These are phyloP conservation scores for Pyrgilauda ruficollis DNA, from an alignment of 2,113 vertebrate species.

Conservation along the genomic window DNA sequence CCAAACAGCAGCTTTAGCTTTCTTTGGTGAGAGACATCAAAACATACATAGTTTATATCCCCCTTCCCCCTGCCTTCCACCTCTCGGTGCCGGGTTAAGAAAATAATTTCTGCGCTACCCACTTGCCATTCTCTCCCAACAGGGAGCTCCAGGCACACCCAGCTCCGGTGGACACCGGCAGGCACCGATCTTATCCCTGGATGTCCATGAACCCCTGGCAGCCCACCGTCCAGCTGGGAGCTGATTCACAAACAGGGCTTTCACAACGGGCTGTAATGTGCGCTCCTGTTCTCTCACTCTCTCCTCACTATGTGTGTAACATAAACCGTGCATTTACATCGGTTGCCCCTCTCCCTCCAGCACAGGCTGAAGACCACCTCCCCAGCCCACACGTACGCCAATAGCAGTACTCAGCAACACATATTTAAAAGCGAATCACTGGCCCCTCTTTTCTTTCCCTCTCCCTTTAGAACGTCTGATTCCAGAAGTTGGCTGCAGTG, in stretches of 20 bases:
- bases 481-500: conserved; percentile 63
- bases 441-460: neutral
- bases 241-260: conserved; percentile 20
- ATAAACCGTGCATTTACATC: conserved; percentile 15
- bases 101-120: conserved; percentile 64
- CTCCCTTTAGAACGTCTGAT: conserved; percentile 58
- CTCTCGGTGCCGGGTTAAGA: conserved; percentile 8
- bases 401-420: conserved; percentile 31
- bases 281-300: neutral
- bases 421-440: conserved; percentile 40
- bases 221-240: neutral
- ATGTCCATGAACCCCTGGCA: neutral
- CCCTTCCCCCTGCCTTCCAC: neutral
- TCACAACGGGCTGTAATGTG: conserved; percentile 19
- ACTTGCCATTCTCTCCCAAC: neutral
- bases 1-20: conserved; percentile 49
- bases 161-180: neutral
- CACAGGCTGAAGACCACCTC: conserved; percentile 37
- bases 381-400: neutral
- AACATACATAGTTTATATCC: conserved; percentile 23
- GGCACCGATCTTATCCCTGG: neutral
- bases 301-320: conserved; percentile 21
- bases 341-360: neutral
- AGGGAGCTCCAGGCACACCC: conserved; percentile 44
- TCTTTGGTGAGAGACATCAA: conserved; percentile 49